Evolutionary conservation across 1,140 invertebrate genomes (phyloP).

Genomic region (Caenorhabditis inopinata): DNA sequence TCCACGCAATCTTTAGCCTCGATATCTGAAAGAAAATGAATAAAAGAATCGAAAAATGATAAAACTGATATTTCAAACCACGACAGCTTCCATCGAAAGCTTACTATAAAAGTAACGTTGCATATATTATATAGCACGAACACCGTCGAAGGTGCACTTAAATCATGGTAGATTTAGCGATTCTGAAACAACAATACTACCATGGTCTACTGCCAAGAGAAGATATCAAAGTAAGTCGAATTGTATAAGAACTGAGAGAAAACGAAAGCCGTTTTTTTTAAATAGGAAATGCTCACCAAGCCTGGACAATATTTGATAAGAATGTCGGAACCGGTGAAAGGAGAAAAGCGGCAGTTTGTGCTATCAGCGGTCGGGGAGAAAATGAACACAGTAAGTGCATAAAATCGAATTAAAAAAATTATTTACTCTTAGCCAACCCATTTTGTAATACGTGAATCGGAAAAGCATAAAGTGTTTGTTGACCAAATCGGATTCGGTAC

Average conservation of each 20-base stretch:
- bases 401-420: neutral
- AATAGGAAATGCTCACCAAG: neutral
- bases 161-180: too few relatives aligned
- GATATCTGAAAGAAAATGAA: too few relatives aligned
- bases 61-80: too few relatives aligned
- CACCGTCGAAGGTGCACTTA: too few relatives aligned
- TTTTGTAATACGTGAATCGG: neutral
- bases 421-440: neutral
- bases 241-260: neutral
- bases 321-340: neutral
- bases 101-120: too few relatives aligned
- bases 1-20: too few relatives aligned
- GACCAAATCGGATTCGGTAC: neutral
- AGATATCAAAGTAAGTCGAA: neutral
- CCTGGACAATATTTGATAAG: neutral
- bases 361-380: neutral
- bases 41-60: too few relatives aligned
- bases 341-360: neutral
- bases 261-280: neutral
- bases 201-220: constrained; percentile 4
- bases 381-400: neutral
- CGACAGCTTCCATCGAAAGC: too few relatives aligned
- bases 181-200: neutral
- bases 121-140: too few relatives aligned
- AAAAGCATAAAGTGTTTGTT: neutral